These are phyloP conservation scores for Ammodytes dubius DNA, from an alignment of 2,113 vertebrate species.

Conservation along the genomic window DNA sequence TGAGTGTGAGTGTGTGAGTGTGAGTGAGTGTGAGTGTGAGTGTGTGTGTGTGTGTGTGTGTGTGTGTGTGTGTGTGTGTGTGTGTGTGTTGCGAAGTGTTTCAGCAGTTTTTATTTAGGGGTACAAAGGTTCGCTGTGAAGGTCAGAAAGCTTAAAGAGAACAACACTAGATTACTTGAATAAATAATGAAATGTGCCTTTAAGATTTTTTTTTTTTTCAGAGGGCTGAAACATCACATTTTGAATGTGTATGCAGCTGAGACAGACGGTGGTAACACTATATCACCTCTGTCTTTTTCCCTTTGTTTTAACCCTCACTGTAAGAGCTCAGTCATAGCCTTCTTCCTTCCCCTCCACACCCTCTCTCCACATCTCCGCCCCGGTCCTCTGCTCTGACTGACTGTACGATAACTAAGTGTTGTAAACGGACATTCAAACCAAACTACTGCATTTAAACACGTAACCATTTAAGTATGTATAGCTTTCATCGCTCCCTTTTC, in stretches of 20 bases:
- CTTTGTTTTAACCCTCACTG: slow-evolving; percentile 57
- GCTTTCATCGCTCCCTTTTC: slow-evolving; percentile 39
- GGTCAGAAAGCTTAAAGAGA: slow-evolving; percentile 1
- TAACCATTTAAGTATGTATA: slow-evolving; percentile 6
- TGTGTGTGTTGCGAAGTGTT: slow-evolving; percentile 53
- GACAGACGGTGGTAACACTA: not conserved
- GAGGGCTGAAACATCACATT: not conserved
- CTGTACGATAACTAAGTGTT: slow-evolving; percentile 42
- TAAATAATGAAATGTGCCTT: not conserved
- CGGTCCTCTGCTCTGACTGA: slow-evolving; percentile 45
- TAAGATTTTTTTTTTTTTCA: slow-evolving; percentile 6
- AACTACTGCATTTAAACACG: not conserved
- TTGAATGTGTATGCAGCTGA: slow-evolving; percentile 16
- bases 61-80: not conserved
- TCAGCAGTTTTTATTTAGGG: slow-evolving; percentile 50
- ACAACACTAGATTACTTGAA: too few relatives aligned
- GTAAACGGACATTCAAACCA: slow-evolving; percentile 16
- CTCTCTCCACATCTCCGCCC: slow-evolving; percentile 33
- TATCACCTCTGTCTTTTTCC: slow-evolving; percentile 46
- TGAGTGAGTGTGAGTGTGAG: too few relatives aligned
- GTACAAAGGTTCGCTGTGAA: slow-evolving; percentile 23
- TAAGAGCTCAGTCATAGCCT: slow-evolving; percentile 24
- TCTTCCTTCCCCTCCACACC: slow-evolving; percentile 70
- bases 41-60: too few relatives aligned
- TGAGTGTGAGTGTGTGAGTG: too few relatives aligned